Evolutionary conservation across 2,113 vertebrate genomes (phyloP), one percentile per base, ranked within the genome.

Genomic region (Zapus hudsonius): DNA sequence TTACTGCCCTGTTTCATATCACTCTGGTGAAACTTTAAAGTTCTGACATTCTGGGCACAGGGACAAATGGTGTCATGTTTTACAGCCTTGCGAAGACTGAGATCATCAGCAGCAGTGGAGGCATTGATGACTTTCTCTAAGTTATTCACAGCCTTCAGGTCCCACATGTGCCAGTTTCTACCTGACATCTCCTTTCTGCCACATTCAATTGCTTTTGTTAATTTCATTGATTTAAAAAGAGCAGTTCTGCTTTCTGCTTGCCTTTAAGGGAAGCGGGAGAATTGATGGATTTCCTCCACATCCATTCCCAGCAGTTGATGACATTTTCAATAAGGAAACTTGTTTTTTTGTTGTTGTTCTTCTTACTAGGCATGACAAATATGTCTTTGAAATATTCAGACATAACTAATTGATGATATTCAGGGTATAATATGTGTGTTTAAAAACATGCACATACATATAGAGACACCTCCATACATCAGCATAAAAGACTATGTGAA

Each of bases 171-270:
- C 87, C 9, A 64, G 57, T 87, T 96, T 70, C 82, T 93, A 89
- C 73, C 81, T 85, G 87, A 92, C 89, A 89, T 80, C 91, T 95
- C 93, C 80, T 95, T 80, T 83, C 92, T 57, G 93, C 93, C 93
- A 95, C 74, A 63, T 95, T 93, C 91, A 95, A 93, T 92, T 96
- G 89, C 84, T 93, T 89, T 89, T 95, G 95, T 87, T 96, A 96
- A 96, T 93, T 97, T 94, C 87, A 95, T 92, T 11, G 25, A 96
- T 97, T 95, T 93, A 59, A 92, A 95, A 96, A 93, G 94, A 95
- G 82, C 81, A 88, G 93, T 91, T 92, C 79, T 94, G 84, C 78
- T 92, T 95, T 87, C 73, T 64, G 59, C 82, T 88, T 87, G 89
- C 82, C 94, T 95, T 90, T 88, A 63, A 96, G 73, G 78, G 63